These are phyloP conservation scores for Aphaenogaster rudis DNA, from an alignment of 1,140 invertebrate species.

Conservation along the genomic window DNA sequence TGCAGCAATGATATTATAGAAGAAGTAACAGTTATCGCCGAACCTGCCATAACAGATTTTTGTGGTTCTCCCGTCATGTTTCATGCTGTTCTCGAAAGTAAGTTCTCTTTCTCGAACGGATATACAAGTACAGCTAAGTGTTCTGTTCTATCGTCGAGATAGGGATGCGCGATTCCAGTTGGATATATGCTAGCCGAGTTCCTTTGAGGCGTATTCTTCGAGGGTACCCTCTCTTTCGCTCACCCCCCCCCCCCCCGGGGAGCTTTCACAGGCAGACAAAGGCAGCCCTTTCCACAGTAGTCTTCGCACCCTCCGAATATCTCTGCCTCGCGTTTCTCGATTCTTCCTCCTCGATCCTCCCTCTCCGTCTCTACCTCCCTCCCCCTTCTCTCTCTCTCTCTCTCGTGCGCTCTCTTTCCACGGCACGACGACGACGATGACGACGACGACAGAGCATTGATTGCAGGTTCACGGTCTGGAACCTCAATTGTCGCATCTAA, in stretches of 20 bases:
- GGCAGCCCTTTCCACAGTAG: slow-evolving; percentile 79
- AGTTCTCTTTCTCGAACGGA: slow-evolving; percentile 18
- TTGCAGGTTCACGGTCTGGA: slow-evolving; percentile 85
- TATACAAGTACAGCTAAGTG: slow-evolving; percentile 62
- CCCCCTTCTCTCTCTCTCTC: slow-evolving; percentile 13
- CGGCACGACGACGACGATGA: slow-evolving; percentile 39
- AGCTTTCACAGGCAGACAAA: slow-evolving; percentile 85
- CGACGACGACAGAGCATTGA: slow-evolving; percentile 81
- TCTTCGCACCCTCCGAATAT: slow-evolving; percentile 74
- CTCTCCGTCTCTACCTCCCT: slow-evolving; percentile 43
- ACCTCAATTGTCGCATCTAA: slow-evolving; percentile 86
- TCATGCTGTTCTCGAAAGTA: not conserved
- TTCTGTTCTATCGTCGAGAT: slow-evolving; percentile 56
- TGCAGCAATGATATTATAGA: slow-evolving; percentile 2
- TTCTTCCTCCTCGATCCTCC: slow-evolving; percentile 56
- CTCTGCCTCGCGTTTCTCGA: slow-evolving; percentile 62
- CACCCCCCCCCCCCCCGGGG: slow-evolving; percentile 72
- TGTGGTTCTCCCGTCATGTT: not conserved
- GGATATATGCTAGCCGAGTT: slow-evolving; percentile 69
- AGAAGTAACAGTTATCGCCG: not conserved
- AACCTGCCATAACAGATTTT: not conserved
- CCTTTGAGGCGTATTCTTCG: slow-evolving; percentile 76
- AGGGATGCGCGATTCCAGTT: slow-evolving; percentile 70
- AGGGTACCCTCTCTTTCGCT: slow-evolving; percentile 66
- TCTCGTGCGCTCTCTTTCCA: slow-evolving; percentile 67